Base-by-base conservation (phyloP, 1,140 invertebrate species). In the Aricia agestis region DNA sequence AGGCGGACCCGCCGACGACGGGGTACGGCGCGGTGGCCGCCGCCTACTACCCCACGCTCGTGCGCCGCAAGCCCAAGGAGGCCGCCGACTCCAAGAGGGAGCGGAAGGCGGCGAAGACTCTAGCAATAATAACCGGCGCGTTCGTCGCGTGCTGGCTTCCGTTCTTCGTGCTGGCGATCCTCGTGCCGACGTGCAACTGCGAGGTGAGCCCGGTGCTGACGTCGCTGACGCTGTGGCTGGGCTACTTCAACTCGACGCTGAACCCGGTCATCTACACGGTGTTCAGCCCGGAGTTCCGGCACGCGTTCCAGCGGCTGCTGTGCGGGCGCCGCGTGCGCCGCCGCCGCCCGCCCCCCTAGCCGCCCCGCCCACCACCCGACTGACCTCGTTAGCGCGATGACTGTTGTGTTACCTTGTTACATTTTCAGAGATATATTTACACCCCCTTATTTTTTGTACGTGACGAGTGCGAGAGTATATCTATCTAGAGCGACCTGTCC, bases 241-340 rank as follows among this genome's bases (percentile, higher is more conserved):
- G 95, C 57, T 98, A 98, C 89, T 96, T 97, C 82, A 98, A 98
- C 92, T 98, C 97, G 1, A 97, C 96, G 41, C 91, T 98, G 19
- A 98, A 98, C 90, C 97, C 97, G 10, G 95, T 97, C 59, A 97
- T 98, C 79, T 98, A 98, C 88, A 97, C 96, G 32, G 95, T 97
- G 73, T 97, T 97, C 86, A 97, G 96, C 83, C 96, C 96, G 15
- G 97, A 98, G 85, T 98, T 98, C 87, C 92, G 97, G 68, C 94
- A 95, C 82, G 97, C 97, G 58, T 98, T 98, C 89, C 95, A 96
- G 86, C 95, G 96, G 79, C 94, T 98, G 69, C 90, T 98, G 70
- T 96, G 94, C 85, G 95, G 95, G 0, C 84, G 92, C 17, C 92
- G 93, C 31, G 92, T 86, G 70, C 92, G 92, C 52, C 84, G 90